Evolutionary conservation across 2,797 vertebrate species (phyloP), one percentile per base, ranked within the genome.

Genomic region (Sebastes trivittatus): DNA sequence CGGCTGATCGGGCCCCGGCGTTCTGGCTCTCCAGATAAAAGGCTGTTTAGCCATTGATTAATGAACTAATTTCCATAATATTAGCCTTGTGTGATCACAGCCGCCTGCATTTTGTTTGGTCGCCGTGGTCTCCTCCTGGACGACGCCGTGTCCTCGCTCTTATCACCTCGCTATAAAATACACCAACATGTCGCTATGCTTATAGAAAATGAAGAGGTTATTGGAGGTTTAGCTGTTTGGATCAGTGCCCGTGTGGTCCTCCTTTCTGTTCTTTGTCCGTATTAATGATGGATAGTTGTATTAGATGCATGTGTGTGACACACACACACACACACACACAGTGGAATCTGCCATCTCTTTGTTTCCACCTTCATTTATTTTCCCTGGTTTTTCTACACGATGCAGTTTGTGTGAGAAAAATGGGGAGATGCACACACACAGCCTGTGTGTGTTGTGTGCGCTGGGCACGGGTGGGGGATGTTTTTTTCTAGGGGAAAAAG

Each of bases 31-130:
- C 71, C 88, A 90, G 92, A 95, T 95, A 94, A 95, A 95, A 94
- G 88, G 83, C 80, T 66, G 81, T 81, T 90, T 85, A 81, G 90
- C 89, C 88, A 94, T 93, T 95, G 93, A 95, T 95, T 93, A 93
- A 95, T 95, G 82, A 94, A 88, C 87, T 87, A 0, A 95, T 96
- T 93, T 95, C 88, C 94, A 94, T 95, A 93, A 94, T 94, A 94
- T 94, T 93, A 93, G 89, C 87, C 73, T 75, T 71, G 75, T 91
- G 88, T 86, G 86, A 90, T 87, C 88, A 66, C 86, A 82, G 86
- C 73, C 54, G 73, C 54, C 72, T 8, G 56, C 74, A 58, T 86
- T 68, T 79, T 77, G 72, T 81, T 85, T 84, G 82, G 72, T 70
- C 64, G 75, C 69, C n/a, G 46, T 23, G 11, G 67, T 74, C 42